Evolutionary conservation across 2,888 invertebrate genomes (phyloP).

Genomic region (Campoletis raptor): DNA sequence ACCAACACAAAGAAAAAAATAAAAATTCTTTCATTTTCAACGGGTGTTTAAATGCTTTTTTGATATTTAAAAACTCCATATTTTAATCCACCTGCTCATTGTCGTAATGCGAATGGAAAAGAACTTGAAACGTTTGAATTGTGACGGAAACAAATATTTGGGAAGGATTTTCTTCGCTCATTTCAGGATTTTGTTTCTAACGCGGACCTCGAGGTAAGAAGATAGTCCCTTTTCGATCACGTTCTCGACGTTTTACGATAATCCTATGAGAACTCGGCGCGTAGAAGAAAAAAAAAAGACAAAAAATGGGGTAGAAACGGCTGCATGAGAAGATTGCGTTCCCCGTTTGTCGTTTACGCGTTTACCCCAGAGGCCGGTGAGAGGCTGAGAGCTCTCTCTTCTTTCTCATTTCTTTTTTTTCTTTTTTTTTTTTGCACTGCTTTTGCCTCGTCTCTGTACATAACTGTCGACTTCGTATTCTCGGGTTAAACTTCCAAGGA

Average conservation of each 20-base stretch:
- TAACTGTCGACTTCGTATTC: constrained; percentile 39
- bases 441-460: constrained; percentile 11
- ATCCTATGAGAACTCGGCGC: constrained; percentile 52
- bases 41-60: neutral
- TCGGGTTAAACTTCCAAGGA: constrained; percentile 42
- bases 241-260: constrained; percentile 44
- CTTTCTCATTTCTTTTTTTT: constrained; percentile 5
- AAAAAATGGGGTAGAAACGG: constrained; percentile 38
- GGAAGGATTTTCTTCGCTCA: neutral
- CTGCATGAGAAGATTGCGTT: constrained; percentile 60
- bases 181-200: neutral
- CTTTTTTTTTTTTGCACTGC: constrained; percentile 27
- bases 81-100: neutral
- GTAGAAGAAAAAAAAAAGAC: constrained; percentile 16
- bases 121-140: neutral
- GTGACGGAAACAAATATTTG: neutral
- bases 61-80: neutral
- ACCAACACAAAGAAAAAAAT: neutral
- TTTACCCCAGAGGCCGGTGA: constrained; percentile 52
- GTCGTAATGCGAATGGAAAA: neutral
- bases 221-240: constrained; percentile 51
- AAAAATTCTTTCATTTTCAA: neutral
- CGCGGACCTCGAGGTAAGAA: neutral
- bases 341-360: constrained; percentile 58
- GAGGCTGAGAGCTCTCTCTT: constrained; percentile 5